A percentile compares a stretch with the other conserved stretches of the same genome.
These are phyloP conservation scores for Apeltes quadracus DNA, from an alignment of 2,113 vertebrate species.

Conservation along the genomic window DNA sequence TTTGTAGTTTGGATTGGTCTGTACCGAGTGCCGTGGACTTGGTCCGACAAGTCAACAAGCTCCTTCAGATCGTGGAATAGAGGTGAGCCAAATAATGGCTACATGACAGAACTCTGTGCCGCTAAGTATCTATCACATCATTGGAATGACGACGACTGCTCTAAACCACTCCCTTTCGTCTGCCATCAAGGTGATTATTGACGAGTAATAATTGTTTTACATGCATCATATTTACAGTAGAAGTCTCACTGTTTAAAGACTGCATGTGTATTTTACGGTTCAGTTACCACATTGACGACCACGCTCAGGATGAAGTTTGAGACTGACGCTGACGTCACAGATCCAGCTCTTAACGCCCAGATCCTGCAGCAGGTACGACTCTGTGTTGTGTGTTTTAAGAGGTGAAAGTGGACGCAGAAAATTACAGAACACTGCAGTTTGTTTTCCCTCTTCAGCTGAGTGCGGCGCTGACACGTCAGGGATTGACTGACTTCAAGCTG, in stretches of 20 bases:
- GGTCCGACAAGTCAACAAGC: constrained; percentile 30
- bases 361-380: constrained; percentile 38
- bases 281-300: constrained; percentile 3
- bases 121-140: fast-evolving
- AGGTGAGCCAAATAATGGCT: fast-evolving
- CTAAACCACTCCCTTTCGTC: fast-evolving
- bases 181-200: constrained; percentile 35
- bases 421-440: not conserved
- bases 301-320: not conserved
- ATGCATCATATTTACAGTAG: not conserved
- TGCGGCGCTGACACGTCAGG: not conserved
- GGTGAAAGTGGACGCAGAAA: not conserved
- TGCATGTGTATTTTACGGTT: not conserved
- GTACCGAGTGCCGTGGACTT: constrained; percentile 25
- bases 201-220: not conserved
- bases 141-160: not conserved
- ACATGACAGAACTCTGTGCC: not conserved
- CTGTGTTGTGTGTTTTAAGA: not conserved
- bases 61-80: not conserved
- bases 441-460: constrained; percentile 5
- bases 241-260: not conserved
- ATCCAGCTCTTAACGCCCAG: constrained; percentile 1
- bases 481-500: constrained; percentile 17
- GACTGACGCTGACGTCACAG: constrained; percentile 4
- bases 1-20: constrained; percentile 20